Evolutionary conservation across 2,113 vertebrate species (phyloP), one percentile per base, ranked within the genome.

Genomic region (Hippocampus abdominalis): DNA sequence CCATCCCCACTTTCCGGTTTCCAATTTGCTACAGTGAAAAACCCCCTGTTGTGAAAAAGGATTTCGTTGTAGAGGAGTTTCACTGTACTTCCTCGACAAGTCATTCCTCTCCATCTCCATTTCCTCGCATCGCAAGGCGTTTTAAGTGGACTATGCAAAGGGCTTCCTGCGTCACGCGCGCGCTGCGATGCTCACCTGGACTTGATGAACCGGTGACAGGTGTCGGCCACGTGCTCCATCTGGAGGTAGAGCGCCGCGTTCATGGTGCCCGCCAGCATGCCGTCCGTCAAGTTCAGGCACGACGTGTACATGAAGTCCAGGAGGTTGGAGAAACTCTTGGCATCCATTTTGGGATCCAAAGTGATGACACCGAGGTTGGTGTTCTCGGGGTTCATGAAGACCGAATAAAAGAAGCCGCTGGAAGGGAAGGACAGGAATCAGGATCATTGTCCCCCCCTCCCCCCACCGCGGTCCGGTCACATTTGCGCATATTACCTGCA

Each of bases 251-350:
- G 85, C 0, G 97, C 97, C 13, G 96, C 93, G 79, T 93, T 93
- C 94, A 99, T 94, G 72, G 95, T 96, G 0, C 93, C 94, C 88
- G 96, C 84, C 74, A 96, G 94, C 72, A 94, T 91, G 76, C 85
- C 91, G 69, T 98, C 95, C 32, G 94, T 93, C 66, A 99, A 88
- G 61, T 94, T 95, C 75, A 99, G 92, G 60, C 94, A 94, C 48
- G 97, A 99, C 0, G 96, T 98, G 91, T 99, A 99, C 97, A 99
- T 99, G 86, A 99, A 99, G 80, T 98, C 97, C 80, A 99, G 84
- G 51, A 99, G 93, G 77, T 96, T 93, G 69, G 94, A 93, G 72
- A 99, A 98, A 11, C 95, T 94, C 81, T 95, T 94, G 0, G 95
- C 91, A 72, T 96, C 96, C 77, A 97, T 94, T 78, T 97, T 95